phyloP scores from a whole-genome alignment of 2,888 invertebrate genomes.

The Alloscopus bannaensis region DNA sequence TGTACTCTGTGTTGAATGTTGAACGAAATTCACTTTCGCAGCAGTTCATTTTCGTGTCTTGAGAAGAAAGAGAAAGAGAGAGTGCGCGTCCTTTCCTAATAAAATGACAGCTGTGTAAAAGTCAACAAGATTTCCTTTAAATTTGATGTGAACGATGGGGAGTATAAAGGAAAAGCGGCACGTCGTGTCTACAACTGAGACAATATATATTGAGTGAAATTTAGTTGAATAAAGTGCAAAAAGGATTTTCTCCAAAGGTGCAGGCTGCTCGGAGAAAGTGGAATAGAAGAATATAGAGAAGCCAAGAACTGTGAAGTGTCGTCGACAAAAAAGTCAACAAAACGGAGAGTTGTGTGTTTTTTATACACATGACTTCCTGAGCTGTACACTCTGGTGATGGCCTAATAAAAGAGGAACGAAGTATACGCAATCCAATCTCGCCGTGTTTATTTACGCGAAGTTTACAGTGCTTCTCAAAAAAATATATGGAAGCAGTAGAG shows the following conservation, averaged over 20 bases:
- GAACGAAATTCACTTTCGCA: too few species aligned
- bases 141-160: constrained; percentile 47
- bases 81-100: constrained; percentile 8
- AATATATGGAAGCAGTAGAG: too few species aligned
- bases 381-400: not conserved
- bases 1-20: too few species aligned
- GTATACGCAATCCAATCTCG: not conserved
- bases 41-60: too few species aligned
- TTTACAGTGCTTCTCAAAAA: too few species aligned
- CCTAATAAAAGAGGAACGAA: constrained; percentile 9
- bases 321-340: not conserved
- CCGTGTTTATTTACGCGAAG: too few species aligned
- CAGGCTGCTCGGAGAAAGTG: not conserved
- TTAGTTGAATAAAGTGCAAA: too few species aligned
- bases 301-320: not conserved
- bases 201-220: too few species aligned
- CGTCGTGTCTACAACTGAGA: not conserved
- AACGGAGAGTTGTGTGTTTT: not conserved
- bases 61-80: too few species aligned
- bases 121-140: constrained; percentile 33
- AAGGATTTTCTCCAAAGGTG: not conserved
- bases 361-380: not conserved
- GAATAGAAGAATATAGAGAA: not conserved
- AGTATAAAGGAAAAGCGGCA: too few species aligned
- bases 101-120: constrained; percentile 30